Evolutionary conservation across 2,888 invertebrate genomes (phyloP), one percentile per base, ranked within the genome.

Genomic region (Oxyscelio sp.): DNA sequence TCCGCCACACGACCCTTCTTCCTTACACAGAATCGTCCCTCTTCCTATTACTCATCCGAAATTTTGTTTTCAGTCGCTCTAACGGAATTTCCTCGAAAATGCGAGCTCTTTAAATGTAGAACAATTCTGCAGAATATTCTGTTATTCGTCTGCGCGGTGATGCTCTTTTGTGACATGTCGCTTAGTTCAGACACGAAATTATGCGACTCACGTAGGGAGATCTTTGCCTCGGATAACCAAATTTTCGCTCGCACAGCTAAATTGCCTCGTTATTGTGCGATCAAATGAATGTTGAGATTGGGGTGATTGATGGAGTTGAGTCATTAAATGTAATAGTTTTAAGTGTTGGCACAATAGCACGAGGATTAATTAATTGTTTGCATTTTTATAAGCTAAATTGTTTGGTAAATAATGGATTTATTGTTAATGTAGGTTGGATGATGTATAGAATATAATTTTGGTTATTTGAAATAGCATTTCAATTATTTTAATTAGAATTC

Each of bases 1-100:
- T 91, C 89, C 88, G 86, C 88, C 90, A 89, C 89, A 90, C 91
- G 91, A 86, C 87, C 87, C 86, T 80, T 85, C 83, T 70, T 74
- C 68, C 75, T 63, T 54, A 38, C 56, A 17, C 59, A 15, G 17
- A 19, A 19, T 52, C 54, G 45, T 24, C 65, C 63, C 65, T 70
- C 68, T 58, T 61, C 63, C 70, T 56, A 79, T 70, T 70, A 63
- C 63, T 70, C 61, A 77, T 63, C 59, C 48, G 63, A 70, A 79
- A 79, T 63, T 71, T 79, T 65, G 34, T 61, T 63, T 63, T 40
- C 61, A 21, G 17, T n/a, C 24, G 11, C 48, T n/a, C 13, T 70
- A 65, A 71, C 79, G 71, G 65, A 52, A 38, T 58, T 71, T 80
- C 71, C 79, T 43, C 59, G 74, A 73, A 80, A 80, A 66, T 58